Base-by-base conservation (phyloP, 2,113 vertebrate genomes). In the Nematolebias whitei region DNA sequence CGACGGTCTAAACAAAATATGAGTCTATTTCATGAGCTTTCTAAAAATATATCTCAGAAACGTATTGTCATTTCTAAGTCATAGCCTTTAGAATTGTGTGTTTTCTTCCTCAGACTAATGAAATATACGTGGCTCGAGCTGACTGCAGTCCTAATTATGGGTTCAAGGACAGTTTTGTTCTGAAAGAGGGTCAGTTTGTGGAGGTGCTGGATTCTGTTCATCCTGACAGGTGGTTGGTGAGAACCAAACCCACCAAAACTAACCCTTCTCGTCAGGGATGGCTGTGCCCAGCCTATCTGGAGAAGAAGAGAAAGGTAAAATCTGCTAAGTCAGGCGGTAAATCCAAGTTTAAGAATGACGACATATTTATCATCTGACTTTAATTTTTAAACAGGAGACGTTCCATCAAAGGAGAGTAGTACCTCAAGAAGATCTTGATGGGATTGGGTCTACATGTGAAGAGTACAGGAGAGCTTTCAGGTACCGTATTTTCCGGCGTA, bases 101-200 rank as follows among this genome's bases (percentile, higher is more conserved):
- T 79, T 65, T 38, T 47, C 38, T 22, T 56, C 40, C 45, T 39
- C 86, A 99, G 98, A 96, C 92, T 51, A 99, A 96, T 86, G 98
- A 98, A 1, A 94, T 98, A 80, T 99, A 95, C 2, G 95, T 98
- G 89, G 95, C 95, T 65, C 95, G 95, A 2, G 95, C 95, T 8
- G 94, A 98, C 89, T 98, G 96, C 29, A 91, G 85, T n/a, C 95
- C 96, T 0, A 79, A 90, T 15, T 89, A 89, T 0, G 93, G 92
- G 0, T 94, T 93, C 54, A 94, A 78, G 66, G 96, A 97, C 19
- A 89, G 93, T 64, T 95, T 99, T 77, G 73, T 93, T 1, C 86
- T 99, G 80, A 95, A 98, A 72, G 97, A 97, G 85, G 95, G 97
- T 0, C 98, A 98, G 57, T 98, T 96, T 0, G 96, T 99, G 56